A percentile compares a stretch with the other conserved stretches of the same genome.
These are phyloP conservation scores for Dysmachus trigonus DNA, from an alignment of 2,888 invertebrate genomes.

Conservation along the genomic window DNA sequence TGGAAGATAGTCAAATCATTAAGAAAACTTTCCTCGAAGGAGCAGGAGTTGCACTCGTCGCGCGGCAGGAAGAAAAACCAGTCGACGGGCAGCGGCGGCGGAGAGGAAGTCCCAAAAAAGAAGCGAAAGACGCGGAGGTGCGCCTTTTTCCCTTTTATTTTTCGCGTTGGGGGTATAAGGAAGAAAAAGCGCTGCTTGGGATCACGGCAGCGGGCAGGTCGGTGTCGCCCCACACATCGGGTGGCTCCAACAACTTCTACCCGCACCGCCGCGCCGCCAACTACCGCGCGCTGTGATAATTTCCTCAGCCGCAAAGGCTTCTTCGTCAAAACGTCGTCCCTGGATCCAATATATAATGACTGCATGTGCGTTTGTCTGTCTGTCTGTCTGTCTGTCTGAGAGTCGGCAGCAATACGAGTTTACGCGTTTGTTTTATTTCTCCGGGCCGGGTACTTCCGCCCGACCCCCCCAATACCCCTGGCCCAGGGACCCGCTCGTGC, in stretches of 20 bases:
- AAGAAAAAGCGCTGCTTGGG: conserved; percentile 16
- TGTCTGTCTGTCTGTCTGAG: neutral
- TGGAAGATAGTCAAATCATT: conserved; percentile 41
- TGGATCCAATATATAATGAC: conserved; percentile 35
- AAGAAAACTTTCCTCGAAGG: conserved; percentile 37
- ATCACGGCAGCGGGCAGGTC: neutral
- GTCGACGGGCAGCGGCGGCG: neutral
- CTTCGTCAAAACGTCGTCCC: conserved; percentile 24
- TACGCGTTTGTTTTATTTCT: conserved; percentile 34
- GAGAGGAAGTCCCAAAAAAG: conserved; percentile 22
- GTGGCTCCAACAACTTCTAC: neutral
- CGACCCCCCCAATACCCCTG: neutral
- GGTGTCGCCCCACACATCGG: neutral
- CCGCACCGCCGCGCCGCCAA: neutral
- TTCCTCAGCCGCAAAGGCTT: conserved; percentile 45
- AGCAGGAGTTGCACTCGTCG: neutral
- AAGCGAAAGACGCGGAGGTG: neutral
- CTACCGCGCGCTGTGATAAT: conserved; percentile 45
- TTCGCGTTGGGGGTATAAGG: neutral
- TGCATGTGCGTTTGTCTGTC: conserved; percentile 36
- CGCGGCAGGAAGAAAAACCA: conserved; percentile 22
- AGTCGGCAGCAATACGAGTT: neutral
- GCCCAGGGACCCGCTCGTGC: neutral
- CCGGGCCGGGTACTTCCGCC: neutral
- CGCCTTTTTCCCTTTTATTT: conserved; percentile 16